These are phyloP conservation scores for Falco concolor DNA, from an alignment of 2,797 vertebrate genomes.

Conservation along the genomic window DNA sequence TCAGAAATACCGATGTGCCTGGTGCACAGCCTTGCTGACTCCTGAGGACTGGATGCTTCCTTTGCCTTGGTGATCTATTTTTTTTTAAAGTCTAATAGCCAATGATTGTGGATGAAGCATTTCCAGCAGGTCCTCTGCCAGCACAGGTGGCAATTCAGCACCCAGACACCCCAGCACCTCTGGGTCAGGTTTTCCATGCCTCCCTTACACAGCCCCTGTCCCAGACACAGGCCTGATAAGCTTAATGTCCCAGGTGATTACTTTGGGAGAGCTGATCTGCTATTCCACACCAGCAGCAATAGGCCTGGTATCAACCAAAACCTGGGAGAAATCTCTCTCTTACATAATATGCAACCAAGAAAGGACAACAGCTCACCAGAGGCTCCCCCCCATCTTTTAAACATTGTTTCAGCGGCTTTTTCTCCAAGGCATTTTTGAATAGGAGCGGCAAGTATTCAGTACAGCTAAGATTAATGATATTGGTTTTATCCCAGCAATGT, in stretches of 20 bases:
- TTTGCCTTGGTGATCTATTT: neutral
- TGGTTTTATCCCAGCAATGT: neutral
- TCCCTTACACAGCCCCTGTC: neutral
- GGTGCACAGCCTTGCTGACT: neutral
- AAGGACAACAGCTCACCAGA: neutral
- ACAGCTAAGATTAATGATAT: neutral
- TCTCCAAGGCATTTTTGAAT: neutral
- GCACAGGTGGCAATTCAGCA: neutral
- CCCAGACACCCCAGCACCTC: neutral
- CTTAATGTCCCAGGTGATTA: neutral
- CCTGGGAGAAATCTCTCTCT: neutral
- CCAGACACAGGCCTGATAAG: neutral
- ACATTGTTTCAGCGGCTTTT: neutral
- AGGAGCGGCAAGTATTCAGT: neutral
- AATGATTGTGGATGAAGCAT: neutral
- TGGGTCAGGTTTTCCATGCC: neutral
- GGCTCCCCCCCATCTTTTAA: neutral
- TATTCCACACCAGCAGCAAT: neutral
- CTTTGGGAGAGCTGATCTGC: neutral
- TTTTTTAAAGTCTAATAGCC: neutral
- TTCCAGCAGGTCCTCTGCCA: neutral
- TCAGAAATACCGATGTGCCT: neutral
- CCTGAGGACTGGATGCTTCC: neutral
- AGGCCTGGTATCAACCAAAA: neutral
- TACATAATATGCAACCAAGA: neutral